These are phyloP conservation scores for Clitarchus hookeri DNA, from an alignment of 2,888 invertebrate species.

Conservation along the genomic window DNA sequence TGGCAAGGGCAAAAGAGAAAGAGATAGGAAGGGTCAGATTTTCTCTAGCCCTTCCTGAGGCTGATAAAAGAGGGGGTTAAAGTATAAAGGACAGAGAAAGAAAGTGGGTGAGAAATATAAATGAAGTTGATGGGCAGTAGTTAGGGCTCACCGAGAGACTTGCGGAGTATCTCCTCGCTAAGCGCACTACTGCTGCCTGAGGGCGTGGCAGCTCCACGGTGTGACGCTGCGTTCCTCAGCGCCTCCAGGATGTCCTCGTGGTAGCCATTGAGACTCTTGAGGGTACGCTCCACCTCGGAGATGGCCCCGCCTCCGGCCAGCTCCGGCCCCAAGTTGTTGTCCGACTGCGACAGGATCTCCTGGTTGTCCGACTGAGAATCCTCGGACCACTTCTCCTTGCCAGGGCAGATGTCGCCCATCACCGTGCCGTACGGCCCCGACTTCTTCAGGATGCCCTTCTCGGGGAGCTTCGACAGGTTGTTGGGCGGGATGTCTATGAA, in stretches of 20 bases:
- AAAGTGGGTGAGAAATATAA: too few species aligned
- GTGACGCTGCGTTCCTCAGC: conserved; percentile 79
- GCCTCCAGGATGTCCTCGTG: conserved; percentile 91
- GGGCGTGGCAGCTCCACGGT: conserved; percentile 65
- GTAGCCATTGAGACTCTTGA: conserved; percentile 89
- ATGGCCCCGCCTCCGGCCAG: conserved; percentile 60
- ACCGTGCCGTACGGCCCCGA: conserved; percentile 73
- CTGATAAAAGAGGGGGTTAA: too few species aligned
- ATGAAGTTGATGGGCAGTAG: too few species aligned
- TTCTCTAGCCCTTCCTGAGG: too few species aligned
- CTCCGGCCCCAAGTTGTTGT: conserved; percentile 64
- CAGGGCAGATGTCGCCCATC: conserved; percentile 58
- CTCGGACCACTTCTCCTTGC: conserved; percentile 69
- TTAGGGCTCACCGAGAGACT: conserved; percentile 60
- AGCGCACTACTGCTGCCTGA: conserved; percentile 68
- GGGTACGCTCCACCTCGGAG: conserved; percentile 80
- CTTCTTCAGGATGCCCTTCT: conserved; percentile 92
- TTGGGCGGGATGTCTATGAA: conserved; percentile 81
- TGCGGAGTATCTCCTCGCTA: conserved; percentile 70
- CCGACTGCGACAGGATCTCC: conserved; percentile 69
- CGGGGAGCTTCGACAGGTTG: conserved; percentile 76
- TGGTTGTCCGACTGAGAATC: conserved; percentile 71
- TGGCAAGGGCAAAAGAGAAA: too few species aligned
- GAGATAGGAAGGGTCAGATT: too few species aligned
- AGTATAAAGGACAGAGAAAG: too few species aligned